Evolutionary conservation across 2,113 vertebrate species (phyloP).

Genomic region (Hippocampus mohnikei): DNA sequence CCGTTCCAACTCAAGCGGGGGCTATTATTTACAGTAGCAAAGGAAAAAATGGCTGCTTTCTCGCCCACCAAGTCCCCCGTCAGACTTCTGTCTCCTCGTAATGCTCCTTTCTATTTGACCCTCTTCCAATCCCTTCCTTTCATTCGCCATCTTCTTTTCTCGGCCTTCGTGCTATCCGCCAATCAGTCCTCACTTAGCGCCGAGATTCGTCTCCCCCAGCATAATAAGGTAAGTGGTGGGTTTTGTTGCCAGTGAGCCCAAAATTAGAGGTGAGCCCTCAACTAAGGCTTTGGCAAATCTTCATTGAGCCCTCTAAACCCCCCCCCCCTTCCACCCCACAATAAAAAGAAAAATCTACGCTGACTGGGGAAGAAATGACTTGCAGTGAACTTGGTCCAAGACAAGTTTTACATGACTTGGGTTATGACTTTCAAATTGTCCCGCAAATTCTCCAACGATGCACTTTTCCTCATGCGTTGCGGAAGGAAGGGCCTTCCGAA

Average conservation of each 20-base stretch:
- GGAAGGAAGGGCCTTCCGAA: not conserved
- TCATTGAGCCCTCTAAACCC: constrained; percentile 50
- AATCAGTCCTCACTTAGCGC: constrained; percentile 20
- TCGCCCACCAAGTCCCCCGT: constrained; percentile 28
- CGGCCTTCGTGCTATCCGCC: constrained; percentile 18
- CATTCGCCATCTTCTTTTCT: constrained; percentile 24
- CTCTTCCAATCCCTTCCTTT: constrained; percentile 41
- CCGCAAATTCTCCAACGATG: not conserved
- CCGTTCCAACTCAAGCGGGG: constrained; percentile 70
- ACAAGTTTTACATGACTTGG: constrained; percentile 11
- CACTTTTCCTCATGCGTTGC: not conserved
- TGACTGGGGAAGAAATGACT: constrained; percentile 23
- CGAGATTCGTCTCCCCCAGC: not conserved
- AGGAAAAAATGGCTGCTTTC: constrained; percentile 54
- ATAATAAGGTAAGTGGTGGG: constrained; percentile 62
- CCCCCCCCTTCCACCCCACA: not conserved
- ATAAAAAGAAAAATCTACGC: constrained; percentile 18
- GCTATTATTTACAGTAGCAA: constrained; percentile 73
- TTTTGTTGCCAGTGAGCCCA: constrained; percentile 60
- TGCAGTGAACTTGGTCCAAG: constrained; percentile 2
- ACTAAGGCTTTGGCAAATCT: constrained; percentile 32
- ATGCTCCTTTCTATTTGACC: constrained; percentile 42
- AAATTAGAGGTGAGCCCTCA: constrained; percentile 56
- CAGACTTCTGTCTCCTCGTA: constrained; percentile 50
- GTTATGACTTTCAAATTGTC: not conserved